A percentile compares a stretch with the other conserved stretches of the same genome.
Evolutionary conservation across 2,113 vertebrate species (phyloP).

Genomic region (Motacilla tschutschensis): DNA sequence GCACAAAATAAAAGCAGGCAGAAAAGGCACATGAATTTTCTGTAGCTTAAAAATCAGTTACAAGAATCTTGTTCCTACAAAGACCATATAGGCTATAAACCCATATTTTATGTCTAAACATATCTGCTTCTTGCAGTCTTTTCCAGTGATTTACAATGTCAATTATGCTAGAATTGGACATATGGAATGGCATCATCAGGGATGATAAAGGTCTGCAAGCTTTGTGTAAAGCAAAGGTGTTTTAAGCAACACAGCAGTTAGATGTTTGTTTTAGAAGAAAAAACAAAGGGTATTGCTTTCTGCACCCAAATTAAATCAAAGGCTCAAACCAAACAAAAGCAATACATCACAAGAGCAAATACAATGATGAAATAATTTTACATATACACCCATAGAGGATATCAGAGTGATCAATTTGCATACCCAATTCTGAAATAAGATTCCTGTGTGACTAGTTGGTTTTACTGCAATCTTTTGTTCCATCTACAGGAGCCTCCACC

Average conservation of each 20-base stretch:
- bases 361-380: not conserved
- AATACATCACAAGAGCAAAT: not conserved
- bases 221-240: not conserved
- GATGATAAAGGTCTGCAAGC: not conserved
- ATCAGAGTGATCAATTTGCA: slow-evolving; percentile 7
- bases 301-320: not conserved
- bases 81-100: not conserved
- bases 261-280: not conserved
- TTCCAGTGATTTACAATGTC: not conserved
- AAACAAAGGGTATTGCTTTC: not conserved
- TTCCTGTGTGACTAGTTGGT: slow-evolving; percentile 3
- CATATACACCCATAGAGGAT: not conserved
- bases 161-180: not conserved
- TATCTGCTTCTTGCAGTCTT: not conserved
- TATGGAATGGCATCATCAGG: not conserved
- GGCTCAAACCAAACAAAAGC: not conserved
- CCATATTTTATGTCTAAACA: not conserved
- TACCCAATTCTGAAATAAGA: not conserved
- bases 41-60: not conserved
- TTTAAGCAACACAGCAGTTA: not conserved
- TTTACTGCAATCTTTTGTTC: slow-evolving; percentile 36
- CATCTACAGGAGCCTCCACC: slow-evolving; percentile 21
- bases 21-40: not conserved
- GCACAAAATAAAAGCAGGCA: slow-evolving; percentile 24
- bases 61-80: not conserved